Evolutionary conservation across 2,797 vertebrate genomes (phyloP).

Genomic region (Manis pentadactyla): DNA sequence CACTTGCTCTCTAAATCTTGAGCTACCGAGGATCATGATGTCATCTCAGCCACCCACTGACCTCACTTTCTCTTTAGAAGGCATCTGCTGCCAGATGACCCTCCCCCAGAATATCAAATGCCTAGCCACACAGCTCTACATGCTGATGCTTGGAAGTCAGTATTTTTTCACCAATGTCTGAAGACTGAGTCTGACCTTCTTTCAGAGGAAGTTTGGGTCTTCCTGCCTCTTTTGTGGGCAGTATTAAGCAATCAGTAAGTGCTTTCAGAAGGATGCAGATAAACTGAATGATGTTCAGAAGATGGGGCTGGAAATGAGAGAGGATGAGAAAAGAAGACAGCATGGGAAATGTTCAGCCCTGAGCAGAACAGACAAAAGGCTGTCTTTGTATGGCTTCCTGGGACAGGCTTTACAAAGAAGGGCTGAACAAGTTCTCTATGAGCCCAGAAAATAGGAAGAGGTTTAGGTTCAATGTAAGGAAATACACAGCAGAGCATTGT

Average conservation of each 20-base stretch:
- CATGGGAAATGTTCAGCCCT: background rate
- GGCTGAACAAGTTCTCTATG: background rate
- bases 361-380: background rate
- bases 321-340: background rate
- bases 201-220: background rate
- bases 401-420: background rate
- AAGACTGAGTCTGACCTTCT: conserved; percentile 8
- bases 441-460: background rate
- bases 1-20: background rate
- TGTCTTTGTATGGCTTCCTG: background rate
- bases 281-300: background rate
- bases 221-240: background rate
- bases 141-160: background rate
- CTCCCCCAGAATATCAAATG: background rate
- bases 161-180: background rate
- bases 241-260: background rate
- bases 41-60: background rate
- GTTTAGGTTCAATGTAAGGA: background rate
- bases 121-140: background rate
- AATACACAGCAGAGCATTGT: background rate
- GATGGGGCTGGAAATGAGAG: background rate
- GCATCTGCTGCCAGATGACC: background rate
- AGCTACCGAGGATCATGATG: background rate
- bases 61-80: conserved; percentile 6
- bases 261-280: background rate